These are phyloP conservation scores for Saguinus midas DNA, from an alignment of 2,113 vertebrate species.

Conservation along the genomic window DNA sequence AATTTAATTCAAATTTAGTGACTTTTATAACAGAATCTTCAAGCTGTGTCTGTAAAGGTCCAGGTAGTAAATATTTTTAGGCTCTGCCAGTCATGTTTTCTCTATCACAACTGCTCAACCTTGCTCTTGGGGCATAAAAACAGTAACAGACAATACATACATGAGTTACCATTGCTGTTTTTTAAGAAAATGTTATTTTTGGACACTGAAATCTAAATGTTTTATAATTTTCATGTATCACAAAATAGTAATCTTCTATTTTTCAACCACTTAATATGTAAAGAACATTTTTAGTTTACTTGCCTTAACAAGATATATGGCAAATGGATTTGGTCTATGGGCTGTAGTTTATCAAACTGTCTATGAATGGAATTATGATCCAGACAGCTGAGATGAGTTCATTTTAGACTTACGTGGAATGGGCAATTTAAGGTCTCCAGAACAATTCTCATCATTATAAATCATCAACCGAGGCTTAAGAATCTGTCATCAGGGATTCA, in stretches of 20 bases:
- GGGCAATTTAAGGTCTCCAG: conserved; percentile 31
- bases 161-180: not conserved
- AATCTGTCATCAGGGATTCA: not conserved
- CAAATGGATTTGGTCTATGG: not conserved
- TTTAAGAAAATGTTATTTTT: not conserved
- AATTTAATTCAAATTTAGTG: not conserved
- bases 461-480: not conserved
- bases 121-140: not conserved
- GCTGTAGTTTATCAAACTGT: not conserved
- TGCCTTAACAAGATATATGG: not conserved
- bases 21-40: rapidly evolving
- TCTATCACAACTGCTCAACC: not conserved
- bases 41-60: not conserved
- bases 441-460: conserved; percentile 59
- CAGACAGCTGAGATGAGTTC: conserved; percentile 27
- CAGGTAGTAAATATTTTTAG: not conserved
- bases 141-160: not conserved
- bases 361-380: conserved; percentile 47
- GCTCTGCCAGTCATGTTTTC: not conserved
- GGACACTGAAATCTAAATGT: not conserved
- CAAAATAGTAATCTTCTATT: not conserved
- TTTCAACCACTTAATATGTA: not conserved
- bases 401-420: not conserved
- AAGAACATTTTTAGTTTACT: not conserved
- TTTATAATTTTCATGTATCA: not conserved